Conservation (phyloP, 2,797 vertebrate genomes). For the Sciaenops ocellatus region DNA sequence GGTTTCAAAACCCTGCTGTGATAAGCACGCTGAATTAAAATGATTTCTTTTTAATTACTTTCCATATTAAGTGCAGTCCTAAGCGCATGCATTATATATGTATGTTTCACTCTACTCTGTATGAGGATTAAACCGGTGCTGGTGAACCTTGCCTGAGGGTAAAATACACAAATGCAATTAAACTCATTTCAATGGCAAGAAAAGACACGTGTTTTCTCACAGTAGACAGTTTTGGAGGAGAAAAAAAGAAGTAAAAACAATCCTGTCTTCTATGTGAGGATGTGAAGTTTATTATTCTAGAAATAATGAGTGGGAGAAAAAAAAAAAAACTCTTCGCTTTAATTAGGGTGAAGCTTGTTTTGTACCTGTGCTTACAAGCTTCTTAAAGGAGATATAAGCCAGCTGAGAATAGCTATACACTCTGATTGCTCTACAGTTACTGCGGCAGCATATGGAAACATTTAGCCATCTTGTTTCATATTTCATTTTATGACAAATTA, state of each 20-base stretch:
- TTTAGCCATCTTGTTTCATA: constrained; percentile 52
- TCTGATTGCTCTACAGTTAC: constrained; percentile 21
- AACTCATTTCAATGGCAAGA: constrained; percentile 67
- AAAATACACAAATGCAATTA: constrained; percentile 79
- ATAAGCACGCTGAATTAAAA: constrained; percentile 74
- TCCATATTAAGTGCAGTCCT: constrained; percentile 72
- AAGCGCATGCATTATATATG: constrained; percentile 79
- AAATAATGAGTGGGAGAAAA: constrained; percentile 41
- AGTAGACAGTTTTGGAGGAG: constrained; percentile 49
- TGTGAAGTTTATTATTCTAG: constrained; percentile 63
- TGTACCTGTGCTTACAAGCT: constrained; percentile 45
- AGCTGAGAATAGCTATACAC: constrained; percentile 31
- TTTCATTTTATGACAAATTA: constrained; percentile 58
- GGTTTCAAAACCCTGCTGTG: constrained; percentile 59
- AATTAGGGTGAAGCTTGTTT: constrained; percentile 63
- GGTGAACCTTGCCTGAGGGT: constrained; percentile 70
- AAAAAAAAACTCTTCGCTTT: constrained; percentile 42
- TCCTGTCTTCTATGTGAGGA: constrained; percentile 36
- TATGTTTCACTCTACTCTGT: constrained; percentile 63
- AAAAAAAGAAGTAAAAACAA: constrained; percentile 19
- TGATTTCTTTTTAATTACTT: constrained; percentile 81
- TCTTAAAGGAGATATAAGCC: constrained; percentile 31
- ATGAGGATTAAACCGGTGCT: constrained; percentile 66
- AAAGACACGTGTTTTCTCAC: constrained; percentile 49
- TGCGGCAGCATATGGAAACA: constrained; percentile 47